Percentiles rank a stretch among this genome's conserved stretches.
Conservation (phyloP, 2,113 vertebrate genomes). For the Athene cunicularia region DNA sequence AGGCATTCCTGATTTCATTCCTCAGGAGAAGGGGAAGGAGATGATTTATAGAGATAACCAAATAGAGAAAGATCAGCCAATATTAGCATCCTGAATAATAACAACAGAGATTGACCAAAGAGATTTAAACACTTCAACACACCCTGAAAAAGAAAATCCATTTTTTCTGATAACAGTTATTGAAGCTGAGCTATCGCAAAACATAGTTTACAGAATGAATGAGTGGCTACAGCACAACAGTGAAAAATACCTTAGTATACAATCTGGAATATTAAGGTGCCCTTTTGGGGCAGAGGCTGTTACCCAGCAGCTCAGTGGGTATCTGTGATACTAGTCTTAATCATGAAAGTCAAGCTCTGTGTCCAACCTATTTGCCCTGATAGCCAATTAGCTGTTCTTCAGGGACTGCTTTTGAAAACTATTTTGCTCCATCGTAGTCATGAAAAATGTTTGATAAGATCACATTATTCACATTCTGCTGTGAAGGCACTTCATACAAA, state of each 20-base stretch:
- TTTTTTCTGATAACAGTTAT: background rate
- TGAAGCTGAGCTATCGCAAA: constrained; percentile 1
- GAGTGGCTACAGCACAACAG: background rate
- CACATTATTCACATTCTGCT: background rate
- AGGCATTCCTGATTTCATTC: background rate
- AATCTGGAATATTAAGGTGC: background rate
- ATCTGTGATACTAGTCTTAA: background rate
- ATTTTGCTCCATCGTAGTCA: background rate
- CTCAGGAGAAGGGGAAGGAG: background rate
- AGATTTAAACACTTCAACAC: background rate
- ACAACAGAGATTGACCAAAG: background rate
- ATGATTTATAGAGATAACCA: background rate
- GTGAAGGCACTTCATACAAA: background rate
- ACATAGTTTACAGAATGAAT: background rate
- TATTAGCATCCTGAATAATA: constrained; percentile 8
- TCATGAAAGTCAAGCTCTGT: background rate
- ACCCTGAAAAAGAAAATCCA: background rate
- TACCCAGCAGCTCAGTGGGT: background rate
- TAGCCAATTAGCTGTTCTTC: background rate
- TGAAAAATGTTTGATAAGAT: background rate
- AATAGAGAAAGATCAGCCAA: background rate
- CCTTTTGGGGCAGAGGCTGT: background rate
- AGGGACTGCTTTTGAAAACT: background rate
- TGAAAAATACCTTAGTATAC: background rate
- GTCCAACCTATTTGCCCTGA: background rate